A percentile compares a stretch with the other conserved stretches of the same genome.
phyloP scores from a whole-genome alignment of 2,113 vertebrate genomes.

The Labeo catla region DNA sequence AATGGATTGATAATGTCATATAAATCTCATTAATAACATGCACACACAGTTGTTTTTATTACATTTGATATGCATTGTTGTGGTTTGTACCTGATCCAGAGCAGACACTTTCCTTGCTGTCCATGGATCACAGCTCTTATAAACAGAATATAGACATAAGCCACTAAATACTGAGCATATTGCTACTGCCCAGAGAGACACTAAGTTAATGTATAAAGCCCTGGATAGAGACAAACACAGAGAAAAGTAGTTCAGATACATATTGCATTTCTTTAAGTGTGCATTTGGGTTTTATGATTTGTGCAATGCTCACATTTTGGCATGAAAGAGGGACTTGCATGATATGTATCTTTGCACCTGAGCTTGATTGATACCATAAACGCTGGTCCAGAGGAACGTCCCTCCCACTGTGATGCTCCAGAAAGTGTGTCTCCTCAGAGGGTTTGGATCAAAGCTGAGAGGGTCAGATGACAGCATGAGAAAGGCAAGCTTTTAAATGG shows the following conservation, averaged over 20 bases:
- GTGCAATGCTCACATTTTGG: slow-evolving; percentile 85
- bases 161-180: slow-evolving; percentile 82
- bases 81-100: slow-evolving; percentile 83
- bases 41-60: background rate
- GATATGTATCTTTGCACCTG: slow-evolving; percentile 96
- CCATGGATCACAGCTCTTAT: slow-evolving; percentile 91
- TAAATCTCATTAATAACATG: background rate
- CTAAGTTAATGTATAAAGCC: slow-evolving; percentile 88
- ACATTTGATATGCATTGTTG: background rate
- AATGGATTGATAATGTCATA: background rate
- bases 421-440: slow-evolving; percentile 90
- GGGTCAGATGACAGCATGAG: background rate
- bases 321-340: slow-evolving; percentile 88
- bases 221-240: slow-evolving; percentile 66
- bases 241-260: background rate
- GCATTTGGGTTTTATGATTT: background rate
- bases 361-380: slow-evolving; percentile 92
- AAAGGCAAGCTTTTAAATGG: background rate
- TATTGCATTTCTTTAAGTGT: background rate
- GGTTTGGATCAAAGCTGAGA: slow-evolving; percentile 86
- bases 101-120: slow-evolving; percentile 79
- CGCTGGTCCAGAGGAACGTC: slow-evolving; percentile 85
- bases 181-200: slow-evolving; percentile 87
- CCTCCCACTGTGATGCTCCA: slow-evolving; percentile 91
- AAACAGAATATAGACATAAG: slow-evolving; percentile 88